Base-by-base conservation (phyloP, 2,797 vertebrate genomes). In the Clarias pachynema region DNA sequence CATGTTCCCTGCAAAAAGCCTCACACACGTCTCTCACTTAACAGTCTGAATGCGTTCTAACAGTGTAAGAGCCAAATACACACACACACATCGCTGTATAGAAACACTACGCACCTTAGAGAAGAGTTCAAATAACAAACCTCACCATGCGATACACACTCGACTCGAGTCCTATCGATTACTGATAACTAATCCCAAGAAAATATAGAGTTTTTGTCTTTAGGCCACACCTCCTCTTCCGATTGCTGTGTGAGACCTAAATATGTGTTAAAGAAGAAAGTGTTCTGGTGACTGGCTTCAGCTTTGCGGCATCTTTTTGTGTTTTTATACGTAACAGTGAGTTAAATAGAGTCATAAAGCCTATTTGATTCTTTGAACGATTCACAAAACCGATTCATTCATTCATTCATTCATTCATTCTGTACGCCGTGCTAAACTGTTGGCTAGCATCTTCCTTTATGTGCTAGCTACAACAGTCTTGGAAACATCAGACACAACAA, bases 41-140 rank as follows among this genome's bases (percentile, higher is more conserved):
- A 87, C 88, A 85, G 86, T 89, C 87, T 86, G 40, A 44, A 24
- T 10, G 49, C n/a, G 16, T 72, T 68, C 62, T 79, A 88, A 88
- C 87, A 88, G 87, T 88, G 73, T 73, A 62, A 60, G 26, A 86
- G 85, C 85, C 85, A 74, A 56, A 75, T 57, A 85, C 69, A 81
- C 73, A n/a, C 53, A 60, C 22, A 81, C 40, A 34, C 34, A 72
- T 16, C 22, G 18, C 22, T 5, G 7, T 77, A n/a, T 29, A 56
- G 72, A 72, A 66, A 73, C 37, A 65, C 4, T 40, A 79, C 37
- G 12, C 34, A 80, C 20, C 2, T 79, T 69, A 53, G 37, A 70
- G 14, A 78, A 65, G 56, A 57, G 29, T 57, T 49, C 26, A 60
- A 66, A 79, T 20, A 49, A 40, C 53, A 79, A 59, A 59, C 6